Percentiles rank a stretch among this genome's conserved stretches.
phyloP scores from a whole-genome alignment of 1,140 invertebrate species.

The Drosophila micromelanica region DNA sequence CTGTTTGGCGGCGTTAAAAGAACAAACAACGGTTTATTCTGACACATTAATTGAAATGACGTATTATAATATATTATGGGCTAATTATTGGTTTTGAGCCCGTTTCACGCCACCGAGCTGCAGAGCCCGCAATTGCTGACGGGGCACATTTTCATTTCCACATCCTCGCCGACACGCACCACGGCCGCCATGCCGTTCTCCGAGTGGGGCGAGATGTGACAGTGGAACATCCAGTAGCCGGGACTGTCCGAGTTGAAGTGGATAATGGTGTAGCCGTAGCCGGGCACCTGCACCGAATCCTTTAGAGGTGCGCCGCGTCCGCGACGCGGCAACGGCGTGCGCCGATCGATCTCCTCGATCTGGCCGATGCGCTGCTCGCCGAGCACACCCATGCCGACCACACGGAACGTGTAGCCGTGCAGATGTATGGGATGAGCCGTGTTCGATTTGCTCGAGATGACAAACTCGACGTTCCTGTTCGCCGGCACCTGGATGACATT shows the following conservation, averaged over 20 bases:
- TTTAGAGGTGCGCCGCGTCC: constrained; percentile 65
- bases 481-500: constrained; percentile 82
- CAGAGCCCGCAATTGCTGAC: constrained; percentile 80
- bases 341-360: constrained; percentile 70
- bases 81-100: too few species aligned
- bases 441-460: constrained; percentile 67
- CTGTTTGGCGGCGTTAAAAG: not conserved
- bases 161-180: constrained; percentile 85
- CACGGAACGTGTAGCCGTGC: constrained; percentile 79
- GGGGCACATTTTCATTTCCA: constrained; percentile 81
- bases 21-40: not conserved
- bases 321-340: constrained; percentile 57
- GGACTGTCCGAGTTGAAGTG: constrained; percentile 76
- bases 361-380: constrained; percentile 65
- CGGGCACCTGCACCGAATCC: constrained; percentile 80
- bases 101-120: constrained; percentile 60
- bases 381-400: constrained; percentile 80
- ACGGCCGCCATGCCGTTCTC: constrained; percentile 86
- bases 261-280: constrained; percentile 76
- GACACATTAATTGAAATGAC: not conserved
- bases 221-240: constrained; percentile 82
- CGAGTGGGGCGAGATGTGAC: constrained; percentile 85
- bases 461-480: constrained; percentile 71
- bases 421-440: constrained; percentile 78
- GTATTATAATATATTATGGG: not conserved